phyloP scores from a whole-genome alignment of 2,113 vertebrate species.

The Neolamprologus fasciatus region DNA sequence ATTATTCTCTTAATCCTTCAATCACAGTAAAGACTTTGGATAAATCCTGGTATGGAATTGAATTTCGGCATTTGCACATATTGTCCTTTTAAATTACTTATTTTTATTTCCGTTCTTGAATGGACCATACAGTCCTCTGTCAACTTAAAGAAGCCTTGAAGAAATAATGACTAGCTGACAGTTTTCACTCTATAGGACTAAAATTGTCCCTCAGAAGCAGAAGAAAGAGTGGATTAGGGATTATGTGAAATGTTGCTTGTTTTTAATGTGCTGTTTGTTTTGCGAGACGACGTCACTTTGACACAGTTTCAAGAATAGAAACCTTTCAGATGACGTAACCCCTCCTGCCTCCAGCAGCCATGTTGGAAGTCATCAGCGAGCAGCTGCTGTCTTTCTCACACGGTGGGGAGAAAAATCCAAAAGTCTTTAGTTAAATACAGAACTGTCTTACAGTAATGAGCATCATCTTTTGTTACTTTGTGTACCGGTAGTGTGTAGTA shows the following conservation, averaged over 20 bases:
- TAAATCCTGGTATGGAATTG: not conserved
- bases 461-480: not conserved
- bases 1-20: not conserved
- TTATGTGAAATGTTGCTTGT: not conserved
- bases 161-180: not conserved
- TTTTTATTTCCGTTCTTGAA: not conserved
- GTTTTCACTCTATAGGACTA: not conserved
- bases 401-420: not conserved
- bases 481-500: not conserved
- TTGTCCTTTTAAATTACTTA: not conserved
- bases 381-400: not conserved
- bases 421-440: not conserved
- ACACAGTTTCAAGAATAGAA: not conserved
- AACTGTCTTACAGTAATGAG: not conserved
- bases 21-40: not conserved
- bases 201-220: not conserved
- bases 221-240: slow-evolving; percentile 6
- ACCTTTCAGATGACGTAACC: not conserved
- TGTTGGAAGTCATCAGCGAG: not conserved
- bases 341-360: not conserved
- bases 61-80: not conserved
- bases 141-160: not conserved
- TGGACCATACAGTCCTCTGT: not conserved
- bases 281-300: not conserved
- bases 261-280: not conserved